Conservation (phyloP, 2,797 vertebrate genomes). For the Ctenopoma multispine region DNA sequence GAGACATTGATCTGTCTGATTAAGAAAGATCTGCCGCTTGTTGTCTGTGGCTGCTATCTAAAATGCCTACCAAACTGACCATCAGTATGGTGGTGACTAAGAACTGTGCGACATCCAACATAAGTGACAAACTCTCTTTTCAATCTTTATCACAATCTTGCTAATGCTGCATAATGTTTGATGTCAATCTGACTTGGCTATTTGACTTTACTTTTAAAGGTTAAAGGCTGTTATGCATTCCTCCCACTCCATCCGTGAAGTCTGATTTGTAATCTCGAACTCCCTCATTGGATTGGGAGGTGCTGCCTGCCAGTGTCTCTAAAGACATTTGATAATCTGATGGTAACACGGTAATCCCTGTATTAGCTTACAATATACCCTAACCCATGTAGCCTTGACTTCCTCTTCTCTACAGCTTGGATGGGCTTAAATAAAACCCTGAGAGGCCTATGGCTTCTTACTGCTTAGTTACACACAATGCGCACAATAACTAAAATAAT, state of each 20-base stretch:
- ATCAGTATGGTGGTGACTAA: conserved; percentile 15
- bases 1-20: conserved; percentile 32
- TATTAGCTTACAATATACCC: conserved; percentile 69
- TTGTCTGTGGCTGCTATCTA: conserved; percentile 45
- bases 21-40: conserved; percentile 41
- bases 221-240: conserved; percentile 35
- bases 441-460: conserved; percentile 25
- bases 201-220: conserved; percentile 23
- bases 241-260: conserved; percentile 57
- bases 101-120: conserved; percentile 17
- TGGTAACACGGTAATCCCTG: conserved; percentile 78
- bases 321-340: conserved; percentile 77
- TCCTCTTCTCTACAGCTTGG: conserved; percentile 46
- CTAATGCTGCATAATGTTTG: conserved; percentile 4
- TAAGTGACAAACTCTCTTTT: conserved; percentile 39
- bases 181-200: conserved; percentile 14
- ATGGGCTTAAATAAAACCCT: conserved; percentile 28
- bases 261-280: conserved; percentile 71
- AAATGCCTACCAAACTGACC: conserved; percentile 49
- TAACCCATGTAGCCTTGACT: conserved; percentile 57
- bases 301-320: conserved; percentile 58
- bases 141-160: conserved; percentile 12
- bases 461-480: conserved; percentile 33
- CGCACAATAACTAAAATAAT: conserved; percentile 63
- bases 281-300: conserved; percentile 59